Conservation (phyloP, 2,888 invertebrate genomes). For the Bimastos eiseni region DNA sequence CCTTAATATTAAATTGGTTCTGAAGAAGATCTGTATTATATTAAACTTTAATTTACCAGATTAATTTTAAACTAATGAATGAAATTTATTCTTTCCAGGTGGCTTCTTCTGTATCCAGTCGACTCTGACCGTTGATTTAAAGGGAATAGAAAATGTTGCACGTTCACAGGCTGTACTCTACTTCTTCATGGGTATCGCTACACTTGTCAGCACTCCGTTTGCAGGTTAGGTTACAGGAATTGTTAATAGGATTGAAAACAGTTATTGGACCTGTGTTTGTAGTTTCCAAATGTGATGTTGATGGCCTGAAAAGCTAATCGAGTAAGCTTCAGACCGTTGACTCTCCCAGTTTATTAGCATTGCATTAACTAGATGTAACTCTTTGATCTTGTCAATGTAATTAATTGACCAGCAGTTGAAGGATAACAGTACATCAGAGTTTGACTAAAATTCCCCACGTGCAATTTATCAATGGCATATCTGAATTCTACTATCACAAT, state of each 20-base stretch:
- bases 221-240: conserved; percentile 35
- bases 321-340: too few species aligned
- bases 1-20: neutral
- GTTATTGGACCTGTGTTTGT: neutral
- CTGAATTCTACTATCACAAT: too few species aligned
- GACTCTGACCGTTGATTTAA: conserved; percentile 38
- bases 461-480: too few species aligned
- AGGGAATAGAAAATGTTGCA: conserved; percentile 41
- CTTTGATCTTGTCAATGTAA: too few species aligned
- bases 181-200: conserved; percentile 36
- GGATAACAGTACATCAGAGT: too few species aligned
- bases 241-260: neutral
- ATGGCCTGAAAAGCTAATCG: too few species aligned
- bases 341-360: too few species aligned
- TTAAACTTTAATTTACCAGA: neutral
- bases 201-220: conserved; percentile 40
- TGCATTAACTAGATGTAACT: too few species aligned
- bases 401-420: too few species aligned
- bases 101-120: conserved; percentile 34
- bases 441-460: too few species aligned
- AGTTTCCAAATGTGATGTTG: neutral
- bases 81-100: conserved; percentile 28
- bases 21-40: neutral
- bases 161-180: conserved; percentile 36
- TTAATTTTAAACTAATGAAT: neutral